Evolutionary conservation across 2,888 invertebrate genomes (phyloP), one percentile per base, ranked within the genome.

Genomic region (Stenoptilia bipunctidactyla): DNA sequence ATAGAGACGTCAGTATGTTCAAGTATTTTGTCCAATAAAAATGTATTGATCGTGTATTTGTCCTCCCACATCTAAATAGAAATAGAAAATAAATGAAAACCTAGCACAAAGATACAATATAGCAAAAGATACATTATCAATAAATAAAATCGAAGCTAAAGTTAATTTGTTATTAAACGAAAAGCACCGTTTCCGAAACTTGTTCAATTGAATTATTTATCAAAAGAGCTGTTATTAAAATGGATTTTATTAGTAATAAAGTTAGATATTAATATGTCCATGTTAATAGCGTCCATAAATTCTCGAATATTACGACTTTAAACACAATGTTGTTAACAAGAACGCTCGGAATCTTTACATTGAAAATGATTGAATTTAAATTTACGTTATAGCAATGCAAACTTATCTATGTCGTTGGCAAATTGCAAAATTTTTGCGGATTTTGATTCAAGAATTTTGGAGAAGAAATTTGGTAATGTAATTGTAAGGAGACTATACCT

Each of bases 281-380:
- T 71, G 76, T 74, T 76, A 69, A 77, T 75, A 61, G 73, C 66
- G 42, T 44, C 70, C 53, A 76, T 79, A 77, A 79, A 79, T 77
- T 58, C 37, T 30, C 51, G 36, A 55, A 55, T 49, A 53, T 8
- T 20, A 8, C 47, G 54, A 58, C 59, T 61, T 61, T 38, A 40
- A 39, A 12, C 61, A 71, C 66, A 60, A 54, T 70, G 69, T 66
- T 54, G 55, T 47, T 49, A 45, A 48, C 44, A 38, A 13, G 20
- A 4, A 27, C 14, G 30, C 20, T 30, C n/a, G n/a, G n/a, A 30
- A 30, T n/a, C 30, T 30, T 30, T 9, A 12, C 30, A 20, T 20
- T 20, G 20, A 30, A 30, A 30, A 30, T 30, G 30, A 30, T 30
- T 30, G 30, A 30, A 30, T 20, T 3, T 20, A 20, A 20, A 20